A percentile compares a stretch with the other conserved stretches of the same genome.
phyloP scores from a whole-genome alignment of 1,140 invertebrate genomes.

The Drosophila fuyamai region DNA sequence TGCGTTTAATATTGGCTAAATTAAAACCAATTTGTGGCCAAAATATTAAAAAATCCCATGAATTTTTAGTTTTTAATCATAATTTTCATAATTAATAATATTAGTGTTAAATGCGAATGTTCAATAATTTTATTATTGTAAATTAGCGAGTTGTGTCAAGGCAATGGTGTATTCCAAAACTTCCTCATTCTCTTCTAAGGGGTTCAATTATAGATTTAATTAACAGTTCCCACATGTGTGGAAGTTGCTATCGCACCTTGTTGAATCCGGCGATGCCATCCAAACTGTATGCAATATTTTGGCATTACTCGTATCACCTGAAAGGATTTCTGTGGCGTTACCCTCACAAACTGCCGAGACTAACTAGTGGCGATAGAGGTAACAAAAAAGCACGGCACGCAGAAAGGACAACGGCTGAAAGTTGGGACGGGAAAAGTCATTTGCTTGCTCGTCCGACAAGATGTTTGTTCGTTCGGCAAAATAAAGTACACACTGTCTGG shows the following conservation, averaged over 20 bases:
- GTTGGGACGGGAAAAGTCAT: slow-evolving; percentile 79
- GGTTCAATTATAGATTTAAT: background rate
- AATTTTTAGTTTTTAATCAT: too few species aligned
- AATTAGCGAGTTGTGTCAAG: too few species aligned
- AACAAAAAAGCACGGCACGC: slow-evolving; percentile 41
- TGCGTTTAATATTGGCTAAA: too few species aligned
- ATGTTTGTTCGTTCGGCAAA: slow-evolving; percentile 84
- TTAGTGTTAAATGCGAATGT: too few species aligned
- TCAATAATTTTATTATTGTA: too few species aligned
- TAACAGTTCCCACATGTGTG: background rate
- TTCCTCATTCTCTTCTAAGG: background rate
- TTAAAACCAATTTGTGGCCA: too few species aligned
- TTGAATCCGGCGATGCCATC: slow-evolving; percentile 2
- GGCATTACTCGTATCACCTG: slow-evolving; percentile 27
- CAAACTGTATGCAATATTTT: slow-evolving; percentile 22
- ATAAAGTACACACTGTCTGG: slow-evolving; percentile 78
- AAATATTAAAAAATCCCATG: too few species aligned
- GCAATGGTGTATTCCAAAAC: too few species aligned
- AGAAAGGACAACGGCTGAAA: slow-evolving; percentile 67
- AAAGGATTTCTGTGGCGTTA: slow-evolving; percentile 23
- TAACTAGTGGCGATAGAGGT: slow-evolving; percentile 11
- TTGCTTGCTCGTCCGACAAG: slow-evolving; percentile 83
- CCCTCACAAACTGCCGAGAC: slow-evolving; percentile 18
- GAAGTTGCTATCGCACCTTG: background rate
- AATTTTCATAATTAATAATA: too few species aligned